These are phyloP conservation scores for Polypedilum pembai DNA, from an alignment of 1,140 invertebrate species.

Conservation along the genomic window DNA sequence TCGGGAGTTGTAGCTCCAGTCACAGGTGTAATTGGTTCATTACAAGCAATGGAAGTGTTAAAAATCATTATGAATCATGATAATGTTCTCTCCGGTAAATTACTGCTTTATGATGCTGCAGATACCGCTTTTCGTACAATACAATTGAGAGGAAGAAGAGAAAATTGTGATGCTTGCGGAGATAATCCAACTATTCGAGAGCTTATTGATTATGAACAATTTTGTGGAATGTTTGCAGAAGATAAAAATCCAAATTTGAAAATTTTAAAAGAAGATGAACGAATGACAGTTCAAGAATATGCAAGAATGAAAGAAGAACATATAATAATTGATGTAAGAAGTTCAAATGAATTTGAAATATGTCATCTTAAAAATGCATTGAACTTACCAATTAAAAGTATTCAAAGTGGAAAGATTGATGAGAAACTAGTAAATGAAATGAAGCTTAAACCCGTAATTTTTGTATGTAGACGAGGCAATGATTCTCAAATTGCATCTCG, in stretches of 20 bases:
- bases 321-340: conserved; percentile 71
- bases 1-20: conserved; percentile 86
- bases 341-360: conserved; percentile 62
- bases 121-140: conserved; percentile 68
- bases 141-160: conserved; percentile 62
- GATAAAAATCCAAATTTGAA: conserved; percentile 52
- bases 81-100: conserved; percentile 56
- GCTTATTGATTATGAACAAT: conserved; percentile 78
- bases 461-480: conserved; percentile 87
- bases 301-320: conserved; percentile 44
- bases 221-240: conserved; percentile 72
- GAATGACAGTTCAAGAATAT: conserved; percentile 57
- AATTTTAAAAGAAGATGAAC: conserved; percentile 48
- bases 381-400: conserved; percentile 53
- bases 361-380: conserved; percentile 57
- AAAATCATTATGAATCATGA: conserved; percentile 68
- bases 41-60: conserved; percentile 91
- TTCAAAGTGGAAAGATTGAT: conserved; percentile 36
- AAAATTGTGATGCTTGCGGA: conserved; percentile 72
- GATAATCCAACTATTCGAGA: conserved; percentile 58
- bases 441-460: conserved; percentile 50
- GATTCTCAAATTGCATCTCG: conserved; percentile 84
- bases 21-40: conserved; percentile 45
- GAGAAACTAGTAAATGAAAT: conserved; percentile 37
- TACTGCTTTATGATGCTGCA: conserved; percentile 83